Evolutionary conservation across 2,113 vertebrate genomes (phyloP), one percentile per base, ranked within the genome.

Genomic region (Nesoenas mayeri): DNA sequence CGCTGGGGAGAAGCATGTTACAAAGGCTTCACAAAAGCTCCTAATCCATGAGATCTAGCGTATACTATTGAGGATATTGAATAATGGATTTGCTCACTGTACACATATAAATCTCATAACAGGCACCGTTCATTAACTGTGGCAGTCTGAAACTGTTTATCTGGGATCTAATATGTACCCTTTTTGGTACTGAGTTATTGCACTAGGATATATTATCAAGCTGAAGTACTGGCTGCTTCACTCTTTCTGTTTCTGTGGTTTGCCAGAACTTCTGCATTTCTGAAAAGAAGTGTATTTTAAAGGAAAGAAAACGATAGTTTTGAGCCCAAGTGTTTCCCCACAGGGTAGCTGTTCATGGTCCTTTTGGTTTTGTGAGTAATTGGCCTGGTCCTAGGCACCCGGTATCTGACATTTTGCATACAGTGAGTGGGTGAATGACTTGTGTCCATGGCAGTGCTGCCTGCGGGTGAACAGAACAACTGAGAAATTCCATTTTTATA

Each of bases 161-260:
- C 13, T 28, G 44, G 50, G 34, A 54, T 79, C 32, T 38, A 36
- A 8, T 60, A 61, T 69, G 44, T 60, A 60, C 26, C 11, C 29
- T 47, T 80, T 77, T 28, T 78, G 29, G 34, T 50, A 8, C 4
- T 73, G 36, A 84, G 12, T 60, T 88, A 47, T 29, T 78, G 53
- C 71, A 47, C 13, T 80, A 40, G 66, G 64, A n/a, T 69, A 10
- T 57, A 50, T 61, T 65, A 54, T 50, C 62, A 94, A 90, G 82
- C 65, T 88, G 85, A 93, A 84, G 75, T 74, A 80, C n/a, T 65
- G 91, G 2, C 83, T 89, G 50, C 40, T 81, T 88, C 31, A 60
- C n/a, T 73, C 70, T 75, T 86, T 88, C 71, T 93, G 54, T 91
- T 96, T 85, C 69, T 84, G 95, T 89, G 80, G 92, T 82, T 92